Evolutionary conservation across 2,113 vertebrate genomes (phyloP).

Genomic region (Raja brachyura): DNA sequence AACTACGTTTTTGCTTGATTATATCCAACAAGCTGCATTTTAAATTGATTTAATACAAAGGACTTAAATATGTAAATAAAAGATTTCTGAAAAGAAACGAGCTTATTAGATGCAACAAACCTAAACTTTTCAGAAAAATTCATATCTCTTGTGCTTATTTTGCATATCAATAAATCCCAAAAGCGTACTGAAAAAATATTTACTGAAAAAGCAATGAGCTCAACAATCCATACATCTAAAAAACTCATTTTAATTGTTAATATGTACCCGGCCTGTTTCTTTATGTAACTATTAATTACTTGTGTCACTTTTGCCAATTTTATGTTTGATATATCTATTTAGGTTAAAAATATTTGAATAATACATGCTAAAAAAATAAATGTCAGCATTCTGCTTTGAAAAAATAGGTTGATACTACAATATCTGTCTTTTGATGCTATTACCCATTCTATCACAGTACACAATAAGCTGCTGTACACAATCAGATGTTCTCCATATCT

Average conservation of each 20-base stretch:
- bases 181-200: background rate
- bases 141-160: background rate
- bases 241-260: background rate
- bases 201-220: background rate
- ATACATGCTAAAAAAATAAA: constrained; percentile 1
- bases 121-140: background rate
- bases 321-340: background rate
- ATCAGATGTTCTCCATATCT: background rate
- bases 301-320: background rate
- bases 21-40: too few species aligned
- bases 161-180: background rate
- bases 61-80: background rate
- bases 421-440: background rate
- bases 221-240: background rate
- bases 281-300: background rate
- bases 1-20: too few species aligned
- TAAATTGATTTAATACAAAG: too few species aligned
- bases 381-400: background rate
- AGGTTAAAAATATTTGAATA: background rate
- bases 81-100: background rate
- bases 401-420: background rate
- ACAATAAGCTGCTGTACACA: background rate
- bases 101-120: background rate
- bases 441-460: background rate
- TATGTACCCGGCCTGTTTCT: background rate